Conservation (phyloP, 1,140 invertebrate species). For the Leptonema lineaticorne region DNA sequence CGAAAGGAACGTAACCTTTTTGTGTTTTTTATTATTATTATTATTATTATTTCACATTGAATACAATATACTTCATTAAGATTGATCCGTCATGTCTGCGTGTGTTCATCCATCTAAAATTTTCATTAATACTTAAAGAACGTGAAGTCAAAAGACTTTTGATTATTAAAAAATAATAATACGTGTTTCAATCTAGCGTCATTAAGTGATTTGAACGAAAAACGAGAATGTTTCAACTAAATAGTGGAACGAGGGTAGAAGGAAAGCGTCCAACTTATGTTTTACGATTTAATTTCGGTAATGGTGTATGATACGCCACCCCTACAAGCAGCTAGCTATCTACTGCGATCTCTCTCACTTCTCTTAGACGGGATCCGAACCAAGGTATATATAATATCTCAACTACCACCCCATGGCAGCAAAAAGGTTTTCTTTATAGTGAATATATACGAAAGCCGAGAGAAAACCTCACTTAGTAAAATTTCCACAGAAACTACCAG, state of each 20-base stretch:
- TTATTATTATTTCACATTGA: too few species aligned
- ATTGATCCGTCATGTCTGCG: too few species aligned
- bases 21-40: too few species aligned
- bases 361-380: not conserved
- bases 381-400: too few species aligned
- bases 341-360: not conserved
- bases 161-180: too few species aligned
- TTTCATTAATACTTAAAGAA: too few species aligned
- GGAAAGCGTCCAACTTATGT: constrained; percentile 33
- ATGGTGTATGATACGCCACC: constrained; percentile 27
- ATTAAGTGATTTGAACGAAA: not conserved
- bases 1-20: too few species aligned
- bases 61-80: too few species aligned
- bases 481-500: too few species aligned
- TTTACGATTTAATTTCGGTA: constrained; percentile 42
- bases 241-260: not conserved
- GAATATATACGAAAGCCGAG: not conserved
- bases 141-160: too few species aligned
- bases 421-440: constrained; percentile 16
- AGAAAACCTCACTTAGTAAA: constrained; percentile 10
- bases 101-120: too few species aligned
- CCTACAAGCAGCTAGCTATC: not conserved
- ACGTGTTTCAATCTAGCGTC: not conserved
- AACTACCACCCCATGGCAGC: not conserved
- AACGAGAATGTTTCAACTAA: not conserved